Base-by-base conservation (phyloP, 1,140 invertebrate genomes). In the Drosophila simulans region DNA sequence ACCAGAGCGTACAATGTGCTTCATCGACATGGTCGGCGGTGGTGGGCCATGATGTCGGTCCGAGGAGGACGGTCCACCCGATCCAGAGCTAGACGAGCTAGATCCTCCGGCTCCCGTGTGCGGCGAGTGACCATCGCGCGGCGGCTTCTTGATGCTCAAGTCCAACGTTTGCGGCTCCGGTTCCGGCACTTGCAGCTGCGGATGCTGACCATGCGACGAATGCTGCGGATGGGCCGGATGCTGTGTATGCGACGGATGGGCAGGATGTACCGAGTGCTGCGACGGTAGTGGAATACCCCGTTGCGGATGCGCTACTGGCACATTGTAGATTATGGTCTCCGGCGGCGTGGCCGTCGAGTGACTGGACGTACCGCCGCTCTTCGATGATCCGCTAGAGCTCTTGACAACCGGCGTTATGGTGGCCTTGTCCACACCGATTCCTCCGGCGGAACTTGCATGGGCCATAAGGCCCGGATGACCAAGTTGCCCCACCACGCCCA, bases 111-210 rank as follows among this genome's bases (percentile, higher is more conserved):
- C 2, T 11, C 93, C 82, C 34, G 94, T 93, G 76, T 95, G 93
- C 60, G 93, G 92, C 0, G 93, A 92, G 17, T 90, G 79, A 0
- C 85, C 85, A 20, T 94, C 94, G 15, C 95, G 94, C 17, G 95
- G 91, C 3, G 95, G 95, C 77, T 97, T 95, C 88, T 97, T 97
- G 15, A 97, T 95, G 81, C 96, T 97, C 39, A 97, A 91, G 89
- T 97, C 96, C 0, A 97, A 92, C 0, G 96, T 96, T 55, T 95
- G 94, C 17, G 94, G 94, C 65, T 95, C 94, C 3, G 93, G 86
- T 7, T 60, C 93, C 92, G 43, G 45, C 25, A 55, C 17, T 12
- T 46, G 17, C 48, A 17, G 45, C 45, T 56, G 62, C 1, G 53
- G 37, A 51, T 51, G 48, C 48, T 51, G 48, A 8, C 27, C 48